These are phyloP conservation scores for Drosophila nigromelanica DNA, from an alignment of 1,140 invertebrate genomes.

Conservation along the genomic window DNA sequence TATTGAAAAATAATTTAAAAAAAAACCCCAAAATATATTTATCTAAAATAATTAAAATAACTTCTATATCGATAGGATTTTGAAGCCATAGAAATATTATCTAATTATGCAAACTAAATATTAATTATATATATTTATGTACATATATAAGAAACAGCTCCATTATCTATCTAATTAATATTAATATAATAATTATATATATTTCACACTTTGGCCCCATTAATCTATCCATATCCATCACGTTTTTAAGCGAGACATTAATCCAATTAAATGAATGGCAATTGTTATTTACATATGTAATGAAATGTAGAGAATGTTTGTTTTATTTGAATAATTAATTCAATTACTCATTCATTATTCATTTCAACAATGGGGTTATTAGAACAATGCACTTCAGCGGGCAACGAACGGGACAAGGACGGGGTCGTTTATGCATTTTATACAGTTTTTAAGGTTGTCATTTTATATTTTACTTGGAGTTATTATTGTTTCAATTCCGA, in stretches of 20 bases:
- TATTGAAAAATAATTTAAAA: too few species aligned
- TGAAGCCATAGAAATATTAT: too few species aligned
- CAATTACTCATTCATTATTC: background rate
- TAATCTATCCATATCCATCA: background rate
- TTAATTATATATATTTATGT: too few species aligned
- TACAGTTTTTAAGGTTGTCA: slow-evolving; percentile 22
- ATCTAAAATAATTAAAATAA: too few species aligned
- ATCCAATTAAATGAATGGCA: background rate
- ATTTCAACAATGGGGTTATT: slow-evolving; percentile 33
- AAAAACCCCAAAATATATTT: too few species aligned
- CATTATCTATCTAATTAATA: too few species aligned
- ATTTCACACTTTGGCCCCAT: background rate
- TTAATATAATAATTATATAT: too few species aligned
- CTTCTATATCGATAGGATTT: too few species aligned
- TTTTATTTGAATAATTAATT: slow-evolving; percentile 63
- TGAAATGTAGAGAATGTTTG: slow-evolving; percentile 34
- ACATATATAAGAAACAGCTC: too few species aligned
- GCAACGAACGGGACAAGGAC: too few species aligned
- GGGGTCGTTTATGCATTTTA: slow-evolving; percentile 27
- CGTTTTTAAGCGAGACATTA: background rate
- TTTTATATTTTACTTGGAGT: slow-evolving; percentile 1
- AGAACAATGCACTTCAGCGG: slow-evolving; percentile 39
- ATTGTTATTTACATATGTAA: slow-evolving; percentile 52
- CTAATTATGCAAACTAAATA: too few species aligned
- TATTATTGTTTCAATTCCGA: background rate